These are phyloP conservation scores for Monoplex corrugatus DNA, from an alignment of 2,888 invertebrate genomes.

Conservation along the genomic window DNA sequence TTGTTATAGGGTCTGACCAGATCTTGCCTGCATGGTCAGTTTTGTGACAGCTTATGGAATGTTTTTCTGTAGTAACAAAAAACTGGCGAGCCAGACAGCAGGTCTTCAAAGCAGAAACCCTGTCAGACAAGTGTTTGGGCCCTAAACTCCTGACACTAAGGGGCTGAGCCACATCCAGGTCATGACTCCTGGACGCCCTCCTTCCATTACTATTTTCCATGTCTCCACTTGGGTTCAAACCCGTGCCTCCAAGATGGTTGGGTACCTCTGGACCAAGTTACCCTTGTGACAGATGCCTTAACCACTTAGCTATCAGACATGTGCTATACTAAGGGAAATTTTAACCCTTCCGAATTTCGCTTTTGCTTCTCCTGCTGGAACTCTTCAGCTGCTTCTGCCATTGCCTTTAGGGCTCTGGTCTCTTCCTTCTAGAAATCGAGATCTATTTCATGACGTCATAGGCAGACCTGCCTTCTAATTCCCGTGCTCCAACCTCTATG, in stretches of 20 bases:
- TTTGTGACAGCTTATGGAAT: too few species aligned
- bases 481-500: too few species aligned
- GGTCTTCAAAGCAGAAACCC: neutral
- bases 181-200: neutral
- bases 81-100: neutral
- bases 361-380: neutral
- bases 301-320: neutral
- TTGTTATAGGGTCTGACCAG: too few species aligned
- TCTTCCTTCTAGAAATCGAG: too few species aligned
- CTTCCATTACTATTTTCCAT: neutral
- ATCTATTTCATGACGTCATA: too few species aligned
- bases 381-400: neutral
- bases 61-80: neutral
- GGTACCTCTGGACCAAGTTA: too few species aligned
- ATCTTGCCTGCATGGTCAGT: too few species aligned
- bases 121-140: neutral
- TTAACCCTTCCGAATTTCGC: neutral
- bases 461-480: too few species aligned
- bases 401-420: neutral
- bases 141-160: neutral
- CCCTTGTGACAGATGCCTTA: neutral
- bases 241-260: neutral
- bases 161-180: neutral
- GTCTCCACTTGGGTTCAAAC: neutral
- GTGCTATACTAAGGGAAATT: neutral